A percentile compares a stretch with the other conserved stretches of the same genome.
phyloP scores from a whole-genome alignment of 2,113 vertebrate genomes.

The Ceyx cyanopectus region DNA sequence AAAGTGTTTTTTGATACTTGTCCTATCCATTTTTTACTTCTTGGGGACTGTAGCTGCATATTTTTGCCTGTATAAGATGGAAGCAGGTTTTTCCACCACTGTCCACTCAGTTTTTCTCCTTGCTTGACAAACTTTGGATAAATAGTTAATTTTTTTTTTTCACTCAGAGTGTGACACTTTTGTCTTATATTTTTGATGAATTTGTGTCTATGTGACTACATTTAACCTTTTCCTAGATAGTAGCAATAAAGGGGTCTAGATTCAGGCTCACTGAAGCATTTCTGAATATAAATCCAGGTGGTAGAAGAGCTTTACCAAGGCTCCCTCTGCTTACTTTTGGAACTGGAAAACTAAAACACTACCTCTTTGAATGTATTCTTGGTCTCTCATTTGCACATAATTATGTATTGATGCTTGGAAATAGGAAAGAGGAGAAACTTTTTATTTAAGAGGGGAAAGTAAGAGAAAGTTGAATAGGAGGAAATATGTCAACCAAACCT shows the following conservation, averaged over 20 bases:
- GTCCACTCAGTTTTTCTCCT: not conserved
- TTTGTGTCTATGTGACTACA: not conserved
- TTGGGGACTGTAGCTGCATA: not conserved
- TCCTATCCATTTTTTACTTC: not conserved
- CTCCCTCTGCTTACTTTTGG: not conserved
- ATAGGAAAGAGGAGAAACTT: not conserved
- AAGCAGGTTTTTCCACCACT: not conserved
- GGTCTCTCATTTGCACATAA: not conserved
- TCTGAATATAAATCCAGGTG: not conserved
- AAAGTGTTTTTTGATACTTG: not conserved
- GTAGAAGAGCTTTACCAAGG: not conserved
- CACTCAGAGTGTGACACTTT: not conserved
- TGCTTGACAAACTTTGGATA: not conserved
- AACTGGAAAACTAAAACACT: not conserved
- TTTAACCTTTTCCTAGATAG: not conserved
- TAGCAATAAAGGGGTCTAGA: not conserved
- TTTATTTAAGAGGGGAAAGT: not conserved
- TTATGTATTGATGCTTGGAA: not conserved
- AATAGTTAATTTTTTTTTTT: not conserved
- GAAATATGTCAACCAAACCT: not conserved
- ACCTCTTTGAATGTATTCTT: not conserved
- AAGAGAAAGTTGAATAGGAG: not conserved
- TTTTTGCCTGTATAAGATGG: not conserved
- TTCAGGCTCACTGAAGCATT: not conserved
- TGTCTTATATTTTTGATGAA: not conserved